Evolutionary conservation across 2,797 vertebrate species (phyloP), one percentile per base, ranked within the genome.

Genomic region (Geotrypetes seraphini): DNA sequence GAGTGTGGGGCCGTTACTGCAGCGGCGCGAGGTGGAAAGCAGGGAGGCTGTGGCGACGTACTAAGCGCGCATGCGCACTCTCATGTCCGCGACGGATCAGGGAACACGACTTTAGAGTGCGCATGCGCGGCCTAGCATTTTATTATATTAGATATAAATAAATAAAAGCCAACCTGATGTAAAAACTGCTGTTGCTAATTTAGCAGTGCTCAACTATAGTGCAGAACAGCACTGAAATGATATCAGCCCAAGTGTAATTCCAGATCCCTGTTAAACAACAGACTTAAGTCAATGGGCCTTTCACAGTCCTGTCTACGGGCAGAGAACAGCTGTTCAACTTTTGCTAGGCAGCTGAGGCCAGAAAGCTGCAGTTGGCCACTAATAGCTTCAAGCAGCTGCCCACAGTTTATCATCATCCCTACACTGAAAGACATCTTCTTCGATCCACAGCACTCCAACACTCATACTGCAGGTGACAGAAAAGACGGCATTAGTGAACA

Each of bases 301-400:
- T 84, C 79, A 79, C 66, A 70, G 79, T 56, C 60, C 48, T 50
- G 71, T 75, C 65, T 70, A 54, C 59, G 68, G 55, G 66, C 47
- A 64, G 61, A 72, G 72, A 86, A 86, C 91, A 95, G 93, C 89
- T 95, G 90, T 87, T 82, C 70, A 78, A 79, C 79, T 76, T 85
- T 83, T 70, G 53, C 87, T 81, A 85, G 86, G 86, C 92, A 96
- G 88, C 91, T 92, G 92, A 95, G 79, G 82, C 80, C 63, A 58
- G 63, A 71, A 53, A 66, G 73, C 73, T 68, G 79, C 45, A 51
- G 72, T 78, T 57, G 75, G 68, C 66, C 65, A 46, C 69, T 72
- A 78, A 84, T 80, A 86, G 87, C 53, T 50, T 37, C 2, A 41
- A 43, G 56, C 77, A 76, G 78, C 87, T 91, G 89, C 83, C 77